These are phyloP conservation scores for Mesorhabditis spiculigera DNA, from an alignment of 2,888 invertebrate species.

Conservation along the genomic window DNA sequence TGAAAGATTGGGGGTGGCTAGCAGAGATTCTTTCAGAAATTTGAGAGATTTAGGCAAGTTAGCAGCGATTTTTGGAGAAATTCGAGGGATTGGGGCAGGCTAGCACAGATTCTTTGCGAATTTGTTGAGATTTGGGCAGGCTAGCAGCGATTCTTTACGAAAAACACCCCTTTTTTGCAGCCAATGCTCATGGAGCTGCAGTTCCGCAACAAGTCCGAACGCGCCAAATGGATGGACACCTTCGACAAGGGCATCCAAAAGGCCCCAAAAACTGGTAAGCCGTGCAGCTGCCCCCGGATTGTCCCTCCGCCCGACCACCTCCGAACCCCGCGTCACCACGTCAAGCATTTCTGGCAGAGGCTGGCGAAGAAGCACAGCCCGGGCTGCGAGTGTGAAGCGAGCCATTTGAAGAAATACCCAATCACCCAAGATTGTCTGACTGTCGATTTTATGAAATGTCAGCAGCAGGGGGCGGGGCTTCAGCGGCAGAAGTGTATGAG, in stretches of 20 bases:
- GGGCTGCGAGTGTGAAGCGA: neutral
- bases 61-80: too few relatives aligned
- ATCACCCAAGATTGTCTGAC: neutral
- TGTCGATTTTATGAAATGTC: neutral
- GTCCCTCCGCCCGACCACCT: neutral
- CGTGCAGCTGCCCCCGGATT: neutral
- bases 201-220: constrained; percentile 27
- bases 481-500: neutral
- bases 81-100: too few relatives aligned
- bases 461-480: neutral
- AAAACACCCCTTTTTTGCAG: neutral
- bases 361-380: neutral
- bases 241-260: constrained; percentile 28
- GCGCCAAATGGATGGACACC: constrained; percentile 31
- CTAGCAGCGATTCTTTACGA: too few relatives aligned
- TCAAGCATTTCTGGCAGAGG: neutral
- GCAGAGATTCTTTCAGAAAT: too few relatives aligned
- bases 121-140: too few relatives aligned
- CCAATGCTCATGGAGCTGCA: constrained; percentile 33
- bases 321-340: neutral
- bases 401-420: neutral
- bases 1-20: too few relatives aligned
- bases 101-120: too few relatives aligned
- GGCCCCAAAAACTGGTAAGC: constrained; percentile 15
- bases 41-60: too few relatives aligned